Percentiles rank a stretch among this genome's conserved stretches.
Evolutionary conservation across 2,888 invertebrate genomes (phyloP).

Genomic region (Adelognathus sp.): DNA sequence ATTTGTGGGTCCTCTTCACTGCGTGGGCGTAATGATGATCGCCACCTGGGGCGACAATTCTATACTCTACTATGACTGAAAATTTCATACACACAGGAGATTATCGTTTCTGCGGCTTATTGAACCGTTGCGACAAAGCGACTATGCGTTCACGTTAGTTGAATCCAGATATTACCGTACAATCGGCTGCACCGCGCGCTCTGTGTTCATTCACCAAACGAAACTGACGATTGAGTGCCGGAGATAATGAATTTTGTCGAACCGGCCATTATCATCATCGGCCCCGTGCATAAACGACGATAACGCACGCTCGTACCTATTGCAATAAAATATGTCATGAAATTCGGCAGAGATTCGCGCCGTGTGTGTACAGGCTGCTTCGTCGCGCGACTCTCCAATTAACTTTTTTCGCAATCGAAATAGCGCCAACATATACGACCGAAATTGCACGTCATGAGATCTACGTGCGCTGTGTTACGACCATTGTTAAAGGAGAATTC

Average conservation of each 20-base stretch:
- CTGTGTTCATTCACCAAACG: not conserved
- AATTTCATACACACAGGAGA: too few species aligned
- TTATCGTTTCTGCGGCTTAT: too few species aligned
- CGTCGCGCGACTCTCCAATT: not conserved
- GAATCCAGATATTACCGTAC: not conserved
- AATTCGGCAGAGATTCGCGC: not conserved
- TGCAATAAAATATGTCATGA: not conserved
- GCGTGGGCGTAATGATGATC: too few species aligned
- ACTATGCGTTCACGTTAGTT: too few species aligned
- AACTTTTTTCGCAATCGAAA: too few species aligned
- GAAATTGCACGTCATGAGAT: not conserved
- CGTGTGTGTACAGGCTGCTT: not conserved
- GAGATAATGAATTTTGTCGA: constrained; percentile 4
- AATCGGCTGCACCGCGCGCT: not conserved
- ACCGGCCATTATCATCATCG: not conserved
- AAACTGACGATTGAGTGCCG: constrained; percentile 14
- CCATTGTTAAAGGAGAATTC: not conserved
- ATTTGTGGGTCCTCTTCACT: too few species aligned
- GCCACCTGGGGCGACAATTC: too few species aligned
- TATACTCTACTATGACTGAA: too few species aligned
- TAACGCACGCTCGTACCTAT: not conserved
- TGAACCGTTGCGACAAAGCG: too few species aligned
- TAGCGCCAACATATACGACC: not conserved
- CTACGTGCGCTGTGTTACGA: not conserved
- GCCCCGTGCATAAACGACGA: not conserved